phyloP scores from a whole-genome alignment of 2,113 vertebrate species.

The Neodon shergylaensis region DNA sequence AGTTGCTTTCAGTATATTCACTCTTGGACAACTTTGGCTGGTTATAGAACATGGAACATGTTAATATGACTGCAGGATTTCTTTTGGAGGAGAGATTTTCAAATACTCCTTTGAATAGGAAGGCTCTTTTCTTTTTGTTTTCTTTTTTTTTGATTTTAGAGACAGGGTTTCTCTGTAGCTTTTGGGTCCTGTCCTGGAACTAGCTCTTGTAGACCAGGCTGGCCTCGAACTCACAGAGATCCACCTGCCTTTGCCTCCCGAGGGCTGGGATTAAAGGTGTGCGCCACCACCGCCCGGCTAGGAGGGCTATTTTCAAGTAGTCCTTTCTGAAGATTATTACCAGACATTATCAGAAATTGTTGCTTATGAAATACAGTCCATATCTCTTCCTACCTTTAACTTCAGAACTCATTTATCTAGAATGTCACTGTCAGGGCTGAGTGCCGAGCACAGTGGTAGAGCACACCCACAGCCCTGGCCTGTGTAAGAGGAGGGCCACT shows the following conservation, averaged over 20 bases:
- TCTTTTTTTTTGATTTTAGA: too few species aligned
- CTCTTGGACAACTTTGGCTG: background rate
- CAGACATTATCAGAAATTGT: background rate
- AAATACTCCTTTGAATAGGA: too few species aligned
- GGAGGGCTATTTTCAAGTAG: too few species aligned
- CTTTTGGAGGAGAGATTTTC: background rate
- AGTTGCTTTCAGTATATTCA: background rate
- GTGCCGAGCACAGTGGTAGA: background rate
- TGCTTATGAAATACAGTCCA: background rate
- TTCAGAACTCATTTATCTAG: background rate
- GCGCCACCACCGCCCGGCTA: too few species aligned
- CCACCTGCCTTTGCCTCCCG: too few species aligned
- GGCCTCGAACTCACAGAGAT: too few species aligned
- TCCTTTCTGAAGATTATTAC: constrained; percentile 18
- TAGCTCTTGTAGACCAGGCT: too few species aligned
- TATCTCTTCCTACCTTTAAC: background rate
- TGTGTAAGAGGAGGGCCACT: too few species aligned
- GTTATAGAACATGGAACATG: background rate
- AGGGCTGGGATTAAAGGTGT: too few species aligned
- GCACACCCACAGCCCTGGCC: background rate
- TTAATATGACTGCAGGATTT: background rate
- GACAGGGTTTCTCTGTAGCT: too few species aligned
- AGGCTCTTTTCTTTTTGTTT: too few species aligned
- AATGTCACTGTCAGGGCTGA: background rate
- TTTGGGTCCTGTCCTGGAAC: too few species aligned